Conservation (phyloP, 2,113 vertebrate genomes). For the Brachyhypopomus gauderio region DNA sequence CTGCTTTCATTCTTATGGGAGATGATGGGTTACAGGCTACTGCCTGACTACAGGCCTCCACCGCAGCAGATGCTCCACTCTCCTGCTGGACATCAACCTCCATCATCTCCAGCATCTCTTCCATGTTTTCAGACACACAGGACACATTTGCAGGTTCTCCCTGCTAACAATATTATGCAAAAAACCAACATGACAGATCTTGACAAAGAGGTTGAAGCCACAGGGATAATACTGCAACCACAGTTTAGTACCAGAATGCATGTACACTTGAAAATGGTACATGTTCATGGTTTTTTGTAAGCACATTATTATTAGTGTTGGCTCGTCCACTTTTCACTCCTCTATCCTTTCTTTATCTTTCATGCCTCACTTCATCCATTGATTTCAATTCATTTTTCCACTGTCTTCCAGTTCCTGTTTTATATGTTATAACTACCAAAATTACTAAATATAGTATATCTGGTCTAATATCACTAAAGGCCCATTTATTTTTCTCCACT, state of each 20-base stretch:
- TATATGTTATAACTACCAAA: no score
- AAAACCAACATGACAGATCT: not conserved
- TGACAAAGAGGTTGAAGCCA: not conserved
- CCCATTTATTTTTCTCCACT: no score
- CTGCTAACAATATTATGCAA: slow-evolving; percentile 31
- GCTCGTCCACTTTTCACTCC: no score
- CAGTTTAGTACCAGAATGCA: not conserved
- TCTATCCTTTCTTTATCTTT: no score
- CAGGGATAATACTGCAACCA: not conserved
- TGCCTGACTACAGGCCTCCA: slow-evolving; percentile 41
- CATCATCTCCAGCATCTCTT: slow-evolving; percentile 42
- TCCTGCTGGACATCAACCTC: slow-evolving; percentile 39
- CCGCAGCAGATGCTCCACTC: not conserved
- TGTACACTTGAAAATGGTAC: not conserved
- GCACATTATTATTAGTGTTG: no score
- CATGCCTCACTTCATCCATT: no score
- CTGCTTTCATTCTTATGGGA: slow-evolving; percentile 49
- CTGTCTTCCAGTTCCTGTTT: no score
- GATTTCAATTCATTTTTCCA: no score
- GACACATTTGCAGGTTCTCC: slow-evolving; percentile 43
- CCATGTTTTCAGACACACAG: slow-evolving; percentile 35
- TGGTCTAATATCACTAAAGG: no score
- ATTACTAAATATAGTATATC: no score
- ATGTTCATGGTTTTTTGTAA: not conserved
- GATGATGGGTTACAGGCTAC: slow-evolving; percentile 36